Percentiles rank a stretch among this genome's conserved stretches.
These are phyloP conservation scores for Pachyuromys duprasi DNA, from an alignment of 2,797 vertebrate species.

Conservation along the genomic window DNA sequence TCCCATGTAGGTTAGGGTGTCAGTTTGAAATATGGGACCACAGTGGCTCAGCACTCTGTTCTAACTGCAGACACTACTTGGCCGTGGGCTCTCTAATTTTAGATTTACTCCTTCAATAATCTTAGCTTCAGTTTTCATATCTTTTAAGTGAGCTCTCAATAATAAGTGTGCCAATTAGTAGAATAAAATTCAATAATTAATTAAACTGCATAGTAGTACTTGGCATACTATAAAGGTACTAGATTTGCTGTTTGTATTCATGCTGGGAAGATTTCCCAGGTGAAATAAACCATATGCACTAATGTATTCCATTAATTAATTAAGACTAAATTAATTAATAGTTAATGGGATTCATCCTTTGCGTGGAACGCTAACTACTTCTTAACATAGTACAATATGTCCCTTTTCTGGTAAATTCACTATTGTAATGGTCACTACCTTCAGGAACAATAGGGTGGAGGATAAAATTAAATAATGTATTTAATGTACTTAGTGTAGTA, in stretches of 20 bases:
- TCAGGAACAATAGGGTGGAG: neutral
- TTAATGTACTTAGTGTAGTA: neutral
- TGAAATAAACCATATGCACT: conserved; percentile 64
- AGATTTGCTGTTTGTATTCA: conserved; percentile 63
- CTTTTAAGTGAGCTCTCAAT: neutral
- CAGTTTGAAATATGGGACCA: neutral
- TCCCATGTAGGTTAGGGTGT: neutral
- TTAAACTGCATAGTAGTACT: conserved; percentile 22
- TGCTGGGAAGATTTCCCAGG: conserved; percentile 21
- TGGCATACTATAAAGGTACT: conserved; percentile 31
- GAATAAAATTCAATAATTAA: conserved; percentile 45
- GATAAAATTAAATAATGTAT: neutral
- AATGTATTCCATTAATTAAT: conserved; percentile 61
- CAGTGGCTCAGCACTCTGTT: neutral
- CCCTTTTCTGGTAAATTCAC: conserved; percentile 48
- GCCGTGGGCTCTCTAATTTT: neutral
- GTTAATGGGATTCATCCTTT: conserved; percentile 46
- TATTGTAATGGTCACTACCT: neutral
- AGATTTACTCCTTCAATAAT: neutral
- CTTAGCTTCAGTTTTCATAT: conserved; percentile 19
- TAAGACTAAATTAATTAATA: conserved; percentile 65
- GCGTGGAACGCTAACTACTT: conserved; percentile 46
- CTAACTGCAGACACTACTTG: neutral
- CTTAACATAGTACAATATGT: conserved; percentile 30
- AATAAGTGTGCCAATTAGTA: conserved; percentile 29